These are phyloP conservation scores for Lithodes maja DNA, from an alignment of 2,888 invertebrate species.

Conservation along the genomic window DNA sequence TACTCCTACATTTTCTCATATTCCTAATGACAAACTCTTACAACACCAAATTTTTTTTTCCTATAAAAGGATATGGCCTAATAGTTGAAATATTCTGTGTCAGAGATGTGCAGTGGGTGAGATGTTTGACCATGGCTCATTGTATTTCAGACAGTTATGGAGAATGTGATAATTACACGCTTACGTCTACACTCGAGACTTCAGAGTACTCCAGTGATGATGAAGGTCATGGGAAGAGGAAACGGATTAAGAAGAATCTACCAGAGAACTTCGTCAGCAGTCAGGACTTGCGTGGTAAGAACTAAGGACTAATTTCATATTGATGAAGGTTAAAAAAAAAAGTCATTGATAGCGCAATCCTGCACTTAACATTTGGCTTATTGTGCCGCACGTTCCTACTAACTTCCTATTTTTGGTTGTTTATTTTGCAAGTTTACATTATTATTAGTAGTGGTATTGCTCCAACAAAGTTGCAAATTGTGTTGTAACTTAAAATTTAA, in stretches of 20 bases:
- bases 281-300: neutral
- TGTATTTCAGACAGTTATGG: neutral
- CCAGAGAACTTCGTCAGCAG: neutral
- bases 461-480: no score
- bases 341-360: no score
- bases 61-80: neutral
- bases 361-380: no score
- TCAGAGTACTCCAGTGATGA: neutral
- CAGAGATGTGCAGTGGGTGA: neutral
- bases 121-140: neutral
- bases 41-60: no score
- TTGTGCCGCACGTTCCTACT: no score
- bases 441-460: no score
- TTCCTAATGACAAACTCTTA: no score
- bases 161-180: neutral
- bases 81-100: neutral
- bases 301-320: neutral
- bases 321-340: neutral
- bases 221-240: neutral
- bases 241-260: slow-evolving; percentile 1
- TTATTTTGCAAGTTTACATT: no score
- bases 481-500: no score
- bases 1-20: no score
- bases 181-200: neutral
- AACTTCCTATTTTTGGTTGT: no score